Evolutionary conservation across 2,113 vertebrate species (phyloP).

Genomic region (Megaptera novaeangliae): DNA sequence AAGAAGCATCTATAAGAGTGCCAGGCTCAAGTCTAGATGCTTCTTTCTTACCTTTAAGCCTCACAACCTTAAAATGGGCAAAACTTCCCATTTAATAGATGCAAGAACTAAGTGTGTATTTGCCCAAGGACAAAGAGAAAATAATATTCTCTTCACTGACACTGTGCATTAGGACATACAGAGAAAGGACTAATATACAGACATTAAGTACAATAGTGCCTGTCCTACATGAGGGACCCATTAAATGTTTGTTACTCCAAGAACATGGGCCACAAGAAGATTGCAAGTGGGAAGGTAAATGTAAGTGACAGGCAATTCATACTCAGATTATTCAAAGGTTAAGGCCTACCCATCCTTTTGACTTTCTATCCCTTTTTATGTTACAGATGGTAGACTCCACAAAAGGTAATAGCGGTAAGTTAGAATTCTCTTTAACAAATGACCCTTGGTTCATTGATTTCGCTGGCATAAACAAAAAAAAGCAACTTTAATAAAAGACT

Average conservation of each 20-base stretch:
- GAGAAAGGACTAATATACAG: background rate
- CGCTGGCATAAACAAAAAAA: background rate
- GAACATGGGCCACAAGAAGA: background rate
- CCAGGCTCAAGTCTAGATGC: background rate
- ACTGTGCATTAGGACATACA: background rate
- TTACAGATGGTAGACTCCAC: background rate
- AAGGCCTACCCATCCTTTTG: background rate
- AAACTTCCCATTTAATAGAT: background rate
- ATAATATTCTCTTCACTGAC: background rate
- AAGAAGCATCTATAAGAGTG: background rate
- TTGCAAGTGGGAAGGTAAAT: background rate
- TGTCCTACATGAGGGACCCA: background rate
- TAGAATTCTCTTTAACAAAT: background rate
- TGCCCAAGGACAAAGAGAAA: background rate
- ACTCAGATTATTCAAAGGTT: background rate
- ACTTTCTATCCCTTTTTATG: background rate
- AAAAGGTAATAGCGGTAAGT: background rate
- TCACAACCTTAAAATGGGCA: background rate
- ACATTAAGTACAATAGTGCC: background rate
- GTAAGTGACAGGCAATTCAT: background rate
- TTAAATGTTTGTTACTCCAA: background rate
- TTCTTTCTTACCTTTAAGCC: background rate
- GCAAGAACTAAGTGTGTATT: background rate
- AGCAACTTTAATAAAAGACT: background rate
- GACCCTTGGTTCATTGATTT: background rate